These are phyloP conservation scores for Smittia aterrima DNA, from an alignment of 2,888 invertebrate genomes.

Conservation along the genomic window DNA sequence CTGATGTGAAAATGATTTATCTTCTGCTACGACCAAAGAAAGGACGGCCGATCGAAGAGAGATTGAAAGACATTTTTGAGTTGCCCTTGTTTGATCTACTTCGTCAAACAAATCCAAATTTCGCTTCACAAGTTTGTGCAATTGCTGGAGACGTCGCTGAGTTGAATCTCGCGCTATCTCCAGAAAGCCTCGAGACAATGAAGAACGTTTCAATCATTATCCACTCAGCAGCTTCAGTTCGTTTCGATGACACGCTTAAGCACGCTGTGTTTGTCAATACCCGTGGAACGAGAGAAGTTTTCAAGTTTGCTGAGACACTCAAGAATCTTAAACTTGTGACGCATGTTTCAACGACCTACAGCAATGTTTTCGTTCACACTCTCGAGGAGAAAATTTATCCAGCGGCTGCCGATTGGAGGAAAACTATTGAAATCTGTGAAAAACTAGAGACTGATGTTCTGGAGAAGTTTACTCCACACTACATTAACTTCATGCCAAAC, in stretches of 20 bases:
- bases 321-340: constrained; percentile 60
- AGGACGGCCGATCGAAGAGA: constrained; percentile 62
- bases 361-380: constrained; percentile 70
- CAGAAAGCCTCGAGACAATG: constrained; percentile 60
- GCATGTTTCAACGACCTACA: constrained; percentile 86
- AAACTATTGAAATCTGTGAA: constrained; percentile 65
- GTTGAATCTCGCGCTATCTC: constrained; percentile 59
- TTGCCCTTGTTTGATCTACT: constrained; percentile 54
- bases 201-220: constrained; percentile 55
- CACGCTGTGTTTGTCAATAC: constrained; percentile 64
- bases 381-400: constrained; percentile 74
- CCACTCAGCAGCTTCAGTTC: constrained; percentile 58
- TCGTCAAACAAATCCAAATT: constrained; percentile 58
- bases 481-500: constrained; percentile 70
- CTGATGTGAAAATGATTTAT: constrained; percentile 71
- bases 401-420: constrained; percentile 65
- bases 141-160: constrained; percentile 64
- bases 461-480: constrained; percentile 61
- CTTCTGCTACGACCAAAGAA: constrained; percentile 73
- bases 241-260: constrained; percentile 76
- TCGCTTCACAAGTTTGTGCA: constrained; percentile 62
- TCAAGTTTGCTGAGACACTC: constrained; percentile 60
- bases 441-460: constrained; percentile 59
- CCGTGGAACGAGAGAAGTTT: constrained; percentile 63
- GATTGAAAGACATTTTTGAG: constrained; percentile 61